A percentile compares a stretch with the other conserved stretches of the same genome.
Evolutionary conservation across 1,140 invertebrate genomes (phyloP).

Genomic region (Drosophila bocqueti): DNA sequence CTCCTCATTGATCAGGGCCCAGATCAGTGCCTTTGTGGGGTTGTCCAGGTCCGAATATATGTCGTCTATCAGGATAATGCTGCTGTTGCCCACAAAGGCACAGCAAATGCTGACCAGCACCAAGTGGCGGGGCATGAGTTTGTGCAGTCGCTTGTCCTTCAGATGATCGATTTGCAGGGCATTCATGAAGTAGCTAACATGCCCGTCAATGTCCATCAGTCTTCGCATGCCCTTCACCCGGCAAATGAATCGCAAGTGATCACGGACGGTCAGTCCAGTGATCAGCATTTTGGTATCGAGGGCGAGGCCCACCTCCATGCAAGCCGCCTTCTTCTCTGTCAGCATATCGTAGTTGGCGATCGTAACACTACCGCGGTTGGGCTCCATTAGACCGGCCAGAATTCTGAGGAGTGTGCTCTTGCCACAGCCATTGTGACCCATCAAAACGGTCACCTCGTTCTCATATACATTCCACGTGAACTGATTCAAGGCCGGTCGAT

Average conservation of each 20-base stretch:
- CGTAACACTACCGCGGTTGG: conserved; percentile 89
- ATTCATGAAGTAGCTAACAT: conserved; percentile 34
- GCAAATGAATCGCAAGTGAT: conserved; percentile 85
- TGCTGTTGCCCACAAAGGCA: conserved; percentile 65
- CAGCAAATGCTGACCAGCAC: conserved; percentile 50
- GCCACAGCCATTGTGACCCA: conserved; percentile 94
- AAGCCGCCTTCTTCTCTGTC: conserved; percentile 47
- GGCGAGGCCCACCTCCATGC: conserved; percentile 58
- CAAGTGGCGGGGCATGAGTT: conserved; percentile 15
- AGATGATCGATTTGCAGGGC: conserved; percentile 28
- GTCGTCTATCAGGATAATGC: conserved; percentile 70
- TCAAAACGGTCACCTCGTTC: conserved; percentile 90
- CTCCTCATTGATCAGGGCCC: conserved; percentile 63
- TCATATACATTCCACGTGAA: conserved; percentile 86
- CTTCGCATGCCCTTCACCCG: conserved; percentile 45
- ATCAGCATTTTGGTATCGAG: conserved; percentile 41
- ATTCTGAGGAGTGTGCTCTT: conserved; percentile 92
- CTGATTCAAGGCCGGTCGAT: conserved; percentile 87
- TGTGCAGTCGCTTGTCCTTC: conserved; percentile 9
- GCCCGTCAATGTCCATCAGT: not conserved
- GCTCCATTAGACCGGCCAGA: conserved; percentile 91
- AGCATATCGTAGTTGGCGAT: conserved; percentile 89
- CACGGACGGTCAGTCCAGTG: conserved; percentile 30
- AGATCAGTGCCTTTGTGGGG: conserved; percentile 41
- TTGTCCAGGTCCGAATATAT: conserved; percentile 62